Conservation (phyloP, 2,888 invertebrate genomes). For the Metallyticus violacea region DNA sequence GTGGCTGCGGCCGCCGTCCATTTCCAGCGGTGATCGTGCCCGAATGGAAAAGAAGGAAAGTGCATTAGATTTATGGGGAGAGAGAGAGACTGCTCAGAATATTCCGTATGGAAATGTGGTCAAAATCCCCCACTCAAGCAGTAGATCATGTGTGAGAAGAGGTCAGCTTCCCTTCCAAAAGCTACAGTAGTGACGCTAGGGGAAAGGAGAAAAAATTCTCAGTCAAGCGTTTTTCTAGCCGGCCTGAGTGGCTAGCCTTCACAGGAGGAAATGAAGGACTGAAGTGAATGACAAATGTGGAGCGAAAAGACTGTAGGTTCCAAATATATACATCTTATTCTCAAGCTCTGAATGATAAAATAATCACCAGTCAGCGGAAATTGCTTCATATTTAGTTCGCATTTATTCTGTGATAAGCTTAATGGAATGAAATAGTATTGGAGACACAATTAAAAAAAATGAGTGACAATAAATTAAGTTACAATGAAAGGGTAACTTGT, state of each 20-base stretch:
- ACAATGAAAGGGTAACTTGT: too few relatives aligned
- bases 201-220: background rate
- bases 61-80: constrained; percentile 18
- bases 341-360: too few relatives aligned
- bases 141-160: constrained; percentile 1
- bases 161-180: background rate
- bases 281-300: background rate
- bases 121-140: constrained; percentile 7
- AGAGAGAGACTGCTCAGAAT: background rate
- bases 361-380: too few relatives aligned
- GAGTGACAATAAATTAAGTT: too few relatives aligned
- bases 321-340: too few relatives aligned
- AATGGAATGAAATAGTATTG: too few relatives aligned
- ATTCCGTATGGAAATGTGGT: constrained; percentile 12
- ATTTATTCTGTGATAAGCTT: too few relatives aligned
- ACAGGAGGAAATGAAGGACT: background rate
- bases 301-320: background rate
- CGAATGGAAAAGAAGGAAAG: constrained; percentile 10
- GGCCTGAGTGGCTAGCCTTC: background rate
- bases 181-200: background rate
- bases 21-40: constrained; percentile 2
- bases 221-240: background rate
- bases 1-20: constrained; percentile 6
- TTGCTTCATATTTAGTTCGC: too few relatives aligned
- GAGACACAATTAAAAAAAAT: too few relatives aligned